phyloP scores from a whole-genome alignment of 2,888 invertebrate genomes.

The Escarpia spicata region DNA sequence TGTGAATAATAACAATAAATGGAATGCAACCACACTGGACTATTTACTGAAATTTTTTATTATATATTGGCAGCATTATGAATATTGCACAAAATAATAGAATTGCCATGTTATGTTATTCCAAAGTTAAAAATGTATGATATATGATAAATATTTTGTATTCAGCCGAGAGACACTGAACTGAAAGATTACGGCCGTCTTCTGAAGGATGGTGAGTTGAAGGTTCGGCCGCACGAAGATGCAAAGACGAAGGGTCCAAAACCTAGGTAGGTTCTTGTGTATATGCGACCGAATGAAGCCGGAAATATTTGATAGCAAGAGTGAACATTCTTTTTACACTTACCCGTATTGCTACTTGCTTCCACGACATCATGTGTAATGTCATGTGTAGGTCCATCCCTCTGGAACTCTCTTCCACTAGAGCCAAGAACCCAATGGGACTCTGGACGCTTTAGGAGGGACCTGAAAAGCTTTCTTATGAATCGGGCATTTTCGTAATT shows the following conservation, averaged over 20 bases:
- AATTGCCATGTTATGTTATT: background rate
- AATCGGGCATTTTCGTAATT: too few species aligned
- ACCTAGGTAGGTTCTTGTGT: background rate
- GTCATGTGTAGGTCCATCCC: too few species aligned
- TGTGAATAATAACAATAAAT: too few species aligned
- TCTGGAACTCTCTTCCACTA: too few species aligned
- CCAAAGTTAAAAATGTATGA: conserved; percentile 22
- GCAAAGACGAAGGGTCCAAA: conserved; percentile 71
- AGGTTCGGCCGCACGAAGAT: conserved; percentile 76
- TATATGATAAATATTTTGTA: background rate
- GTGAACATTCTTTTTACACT: background rate
- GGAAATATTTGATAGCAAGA: conserved; percentile 20
- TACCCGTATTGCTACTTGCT: background rate
- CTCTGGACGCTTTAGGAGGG: too few species aligned
- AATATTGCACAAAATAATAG: too few species aligned
- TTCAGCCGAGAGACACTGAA: conserved; percentile 78
- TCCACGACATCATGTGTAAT: background rate
- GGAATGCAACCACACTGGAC: too few species aligned
- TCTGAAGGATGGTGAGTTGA: conserved; percentile 91
- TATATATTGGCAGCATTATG: too few species aligned
- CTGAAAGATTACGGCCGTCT: conserved; percentile 91
- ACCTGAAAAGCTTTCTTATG: too few species aligned
- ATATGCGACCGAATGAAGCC: conserved; percentile 70
- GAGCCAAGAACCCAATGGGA: too few species aligned
- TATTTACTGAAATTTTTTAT: too few species aligned